phyloP scores from a whole-genome alignment of 2,113 vertebrate genomes.

The Potamarius usumacintae region DNA sequence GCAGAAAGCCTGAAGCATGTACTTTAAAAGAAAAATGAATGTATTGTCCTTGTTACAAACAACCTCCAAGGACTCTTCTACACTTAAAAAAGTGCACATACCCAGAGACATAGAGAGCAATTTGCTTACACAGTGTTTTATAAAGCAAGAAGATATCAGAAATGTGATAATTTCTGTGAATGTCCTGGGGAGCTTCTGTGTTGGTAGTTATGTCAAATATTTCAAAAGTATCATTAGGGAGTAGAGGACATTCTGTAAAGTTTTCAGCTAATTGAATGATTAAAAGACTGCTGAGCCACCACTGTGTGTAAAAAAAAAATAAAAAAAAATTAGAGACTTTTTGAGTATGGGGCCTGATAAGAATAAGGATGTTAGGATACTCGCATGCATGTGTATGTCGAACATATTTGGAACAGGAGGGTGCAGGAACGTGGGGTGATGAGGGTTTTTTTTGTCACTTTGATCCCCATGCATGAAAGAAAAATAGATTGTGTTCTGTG shows the following conservation, averaged over 20 bases:
- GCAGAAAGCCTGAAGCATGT: slow-evolving; percentile 9
- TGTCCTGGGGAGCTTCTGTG: background rate
- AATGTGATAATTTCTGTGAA: background rate
- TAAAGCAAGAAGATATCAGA: background rate
- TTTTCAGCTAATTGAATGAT: background rate
- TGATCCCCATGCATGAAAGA: background rate
- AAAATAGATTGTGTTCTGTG: background rate
- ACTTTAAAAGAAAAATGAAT: slow-evolving; percentile 11
- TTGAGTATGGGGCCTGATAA: background rate
- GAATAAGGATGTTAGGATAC: background rate
- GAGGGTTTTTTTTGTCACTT: background rate
- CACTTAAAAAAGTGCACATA: background rate
- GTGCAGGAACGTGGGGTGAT: background rate
- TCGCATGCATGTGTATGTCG: background rate
- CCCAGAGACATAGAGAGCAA: background rate
- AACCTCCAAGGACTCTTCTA: background rate
- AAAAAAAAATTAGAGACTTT: background rate
- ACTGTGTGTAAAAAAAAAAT: background rate
- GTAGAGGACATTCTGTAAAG: background rate
- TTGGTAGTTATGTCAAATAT: background rate
- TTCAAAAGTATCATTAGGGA: background rate
- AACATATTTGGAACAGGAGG: background rate
- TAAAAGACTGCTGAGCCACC: background rate
- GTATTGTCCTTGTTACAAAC: background rate
- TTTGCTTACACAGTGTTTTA: background rate